phyloP scores from a whole-genome alignment of 2,113 vertebrate species.

The Oncorhynchus masou region DNA sequence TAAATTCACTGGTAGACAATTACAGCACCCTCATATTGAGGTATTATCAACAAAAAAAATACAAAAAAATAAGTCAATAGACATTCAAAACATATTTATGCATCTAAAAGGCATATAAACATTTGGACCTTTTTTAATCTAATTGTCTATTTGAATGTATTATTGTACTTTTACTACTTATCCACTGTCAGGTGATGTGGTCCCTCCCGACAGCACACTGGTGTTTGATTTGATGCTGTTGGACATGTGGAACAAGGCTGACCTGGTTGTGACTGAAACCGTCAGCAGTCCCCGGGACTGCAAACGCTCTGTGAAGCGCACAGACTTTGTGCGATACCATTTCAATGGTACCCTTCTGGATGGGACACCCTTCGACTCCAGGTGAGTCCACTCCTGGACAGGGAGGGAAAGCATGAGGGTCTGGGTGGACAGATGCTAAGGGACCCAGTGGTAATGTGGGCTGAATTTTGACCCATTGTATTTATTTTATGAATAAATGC shows the following conservation, averaged over 20 bases:
- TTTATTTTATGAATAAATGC: too few species aligned
- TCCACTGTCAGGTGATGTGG: constrained; percentile 76
- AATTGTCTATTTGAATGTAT: neutral
- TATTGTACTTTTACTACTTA: neutral
- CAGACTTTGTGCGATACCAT: constrained; percentile 92
- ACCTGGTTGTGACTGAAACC: constrained; percentile 82
- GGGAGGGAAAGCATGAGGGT: neutral
- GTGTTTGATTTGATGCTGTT: constrained; percentile 88
- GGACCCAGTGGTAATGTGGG: too few species aligned
- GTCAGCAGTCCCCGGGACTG: constrained; percentile 79
- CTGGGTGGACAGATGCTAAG: neutral
- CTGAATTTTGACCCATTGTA: too few species aligned
- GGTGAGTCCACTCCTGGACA: constrained; percentile 67
- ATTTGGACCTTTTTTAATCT: neutral
- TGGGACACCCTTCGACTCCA: constrained; percentile 87
- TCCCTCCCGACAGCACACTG: constrained; percentile 90
- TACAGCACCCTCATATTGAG: too few species aligned
- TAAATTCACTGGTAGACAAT: too few species aligned
- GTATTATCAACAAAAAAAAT: too few species aligned
- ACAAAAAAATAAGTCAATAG: neutral
- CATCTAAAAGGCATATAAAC: neutral
- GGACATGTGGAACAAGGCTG: constrained; percentile 91
- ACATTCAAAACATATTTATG: neutral
- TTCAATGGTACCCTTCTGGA: constrained; percentile 93
- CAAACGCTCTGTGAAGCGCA: constrained; percentile 82